Evolutionary conservation across 2,113 vertebrate species (phyloP).

Genomic region (Mormoops blainvillei): DNA sequence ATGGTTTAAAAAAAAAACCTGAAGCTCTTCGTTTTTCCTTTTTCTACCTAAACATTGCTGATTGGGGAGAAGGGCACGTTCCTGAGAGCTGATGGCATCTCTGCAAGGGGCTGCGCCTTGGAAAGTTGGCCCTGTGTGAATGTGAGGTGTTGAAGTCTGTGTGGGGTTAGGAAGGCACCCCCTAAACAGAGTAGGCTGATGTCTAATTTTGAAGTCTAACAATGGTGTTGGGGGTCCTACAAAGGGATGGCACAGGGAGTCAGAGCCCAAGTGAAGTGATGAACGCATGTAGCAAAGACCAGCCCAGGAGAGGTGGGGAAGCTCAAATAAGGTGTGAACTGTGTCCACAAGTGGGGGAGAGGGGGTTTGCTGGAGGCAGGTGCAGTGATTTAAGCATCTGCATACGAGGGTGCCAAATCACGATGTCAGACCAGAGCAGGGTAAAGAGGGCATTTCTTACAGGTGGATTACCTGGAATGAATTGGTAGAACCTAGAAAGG

Average conservation of each 20-base stretch:
- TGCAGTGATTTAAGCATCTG: background rate
- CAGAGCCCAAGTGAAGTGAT: background rate
- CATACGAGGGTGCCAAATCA: background rate
- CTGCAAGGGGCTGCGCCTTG: rapidly evolving
- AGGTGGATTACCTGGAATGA: background rate
- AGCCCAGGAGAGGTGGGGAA: background rate
- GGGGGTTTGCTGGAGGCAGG: background rate
- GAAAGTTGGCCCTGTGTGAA: background rate
- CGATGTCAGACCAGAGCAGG: background rate
- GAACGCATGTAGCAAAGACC: background rate
- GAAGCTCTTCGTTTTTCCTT: background rate
- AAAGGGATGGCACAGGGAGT: background rate
- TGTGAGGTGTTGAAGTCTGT: background rate
- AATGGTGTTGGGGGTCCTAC: rapidly evolving
- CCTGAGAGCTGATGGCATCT: background rate
- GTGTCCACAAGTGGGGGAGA: background rate
- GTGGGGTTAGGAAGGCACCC: rapidly evolving
- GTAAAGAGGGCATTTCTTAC: background rate
- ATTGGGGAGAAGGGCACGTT: background rate
- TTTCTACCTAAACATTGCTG: background rate
- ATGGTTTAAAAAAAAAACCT: background rate
- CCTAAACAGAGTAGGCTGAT: rapidly evolving
- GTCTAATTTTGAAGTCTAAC: background rate
- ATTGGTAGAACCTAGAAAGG: background rate
- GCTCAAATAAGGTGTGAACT: background rate